Percentiles rank a stretch among this genome's conserved stretches.
Evolutionary conservation across 2,797 vertebrate species (phyloP).

Genomic region (Cirrhinus molitorella): DNA sequence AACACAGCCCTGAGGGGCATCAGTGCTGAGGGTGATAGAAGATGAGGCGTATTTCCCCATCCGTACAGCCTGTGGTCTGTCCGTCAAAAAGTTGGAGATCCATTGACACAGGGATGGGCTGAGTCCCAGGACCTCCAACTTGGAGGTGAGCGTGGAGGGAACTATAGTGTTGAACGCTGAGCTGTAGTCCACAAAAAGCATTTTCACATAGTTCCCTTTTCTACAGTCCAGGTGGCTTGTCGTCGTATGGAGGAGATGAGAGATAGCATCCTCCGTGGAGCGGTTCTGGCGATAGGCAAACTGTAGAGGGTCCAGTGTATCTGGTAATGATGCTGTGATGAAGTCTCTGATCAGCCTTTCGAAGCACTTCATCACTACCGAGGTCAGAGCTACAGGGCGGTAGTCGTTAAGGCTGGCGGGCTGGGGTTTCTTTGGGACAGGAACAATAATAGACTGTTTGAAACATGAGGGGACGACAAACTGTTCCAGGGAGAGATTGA

Average conservation of each 20-base stretch:
- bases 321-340: conserved; percentile 2
- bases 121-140: neutral
- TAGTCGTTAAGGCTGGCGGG: conserved; percentile 15
- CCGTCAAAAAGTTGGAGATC: neutral
- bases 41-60: neutral
- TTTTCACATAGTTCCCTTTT: neutral
- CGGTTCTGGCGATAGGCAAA: neutral
- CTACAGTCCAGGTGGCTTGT: neutral
- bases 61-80: too few species aligned
- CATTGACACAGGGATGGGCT: neutral
- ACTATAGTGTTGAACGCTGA: neutral
- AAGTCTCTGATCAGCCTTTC: conserved; percentile 13
- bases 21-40: neutral
- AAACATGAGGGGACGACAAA: neutral
- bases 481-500: neutral
- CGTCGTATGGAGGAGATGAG: neutral
- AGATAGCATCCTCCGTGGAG: neutral
- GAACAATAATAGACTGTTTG: conserved; percentile 37
- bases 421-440: neutral
- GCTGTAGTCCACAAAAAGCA: neutral
- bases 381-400: too few species aligned
- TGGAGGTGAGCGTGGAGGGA: neutral
- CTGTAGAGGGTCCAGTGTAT: neutral
- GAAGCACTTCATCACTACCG: conserved; percentile 41
- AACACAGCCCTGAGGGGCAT: too few species aligned